These are phyloP conservation scores for Pimpla rufipes DNA, from an alignment of 2,888 invertebrate genomes.

Conservation along the genomic window DNA sequence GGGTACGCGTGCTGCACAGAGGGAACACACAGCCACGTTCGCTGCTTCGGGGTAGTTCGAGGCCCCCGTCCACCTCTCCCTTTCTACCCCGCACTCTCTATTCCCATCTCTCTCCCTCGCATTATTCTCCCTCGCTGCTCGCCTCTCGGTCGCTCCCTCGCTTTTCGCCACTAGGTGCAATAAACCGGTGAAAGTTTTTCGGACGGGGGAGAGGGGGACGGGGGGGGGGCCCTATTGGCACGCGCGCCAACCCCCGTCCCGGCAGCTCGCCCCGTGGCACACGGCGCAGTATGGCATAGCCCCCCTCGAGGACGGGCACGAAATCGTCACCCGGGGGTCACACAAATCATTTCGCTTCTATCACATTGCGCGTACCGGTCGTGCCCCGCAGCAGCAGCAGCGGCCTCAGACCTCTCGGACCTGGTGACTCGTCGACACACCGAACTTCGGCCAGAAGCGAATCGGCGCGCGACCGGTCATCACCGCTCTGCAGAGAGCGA, in stretches of 20 bases:
- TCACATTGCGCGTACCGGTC: constrained; percentile 77
- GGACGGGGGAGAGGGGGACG: not conserved
- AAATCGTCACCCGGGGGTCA: constrained; percentile 79
- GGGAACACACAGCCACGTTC: constrained; percentile 27
- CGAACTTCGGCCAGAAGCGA: constrained; percentile 69
- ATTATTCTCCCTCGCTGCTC: constrained; percentile 40
- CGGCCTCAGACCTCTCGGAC: constrained; percentile 45
- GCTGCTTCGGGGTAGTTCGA: constrained; percentile 60
- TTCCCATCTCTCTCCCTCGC: constrained; percentile 58
- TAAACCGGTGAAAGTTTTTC: constrained; percentile 82
- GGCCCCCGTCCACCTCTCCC: constrained; percentile 67
- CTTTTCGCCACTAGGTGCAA: constrained; percentile 69
- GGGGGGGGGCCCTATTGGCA: constrained; percentile 80
- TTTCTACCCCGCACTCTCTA: constrained; percentile 33
- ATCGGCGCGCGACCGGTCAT: constrained; percentile 72
- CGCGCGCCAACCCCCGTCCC: constrained; percentile 75
- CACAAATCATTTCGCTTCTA: constrained; percentile 81
- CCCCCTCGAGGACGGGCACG: constrained; percentile 72
- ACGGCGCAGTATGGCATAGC: constrained; percentile 55
- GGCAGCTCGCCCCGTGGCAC: constrained; percentile 31
- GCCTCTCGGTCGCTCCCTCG: constrained; percentile 38
- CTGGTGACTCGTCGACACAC: constrained; percentile 32
- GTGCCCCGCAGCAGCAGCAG: constrained; percentile 51
- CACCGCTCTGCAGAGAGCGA: constrained; percentile 66
- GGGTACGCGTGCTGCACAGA: constrained; percentile 65